Percentiles rank a stretch among this genome's conserved stretches.
These are phyloP conservation scores for Python bivittatus DNA, from an alignment of 2,113 vertebrate species.

Conservation along the genomic window DNA sequence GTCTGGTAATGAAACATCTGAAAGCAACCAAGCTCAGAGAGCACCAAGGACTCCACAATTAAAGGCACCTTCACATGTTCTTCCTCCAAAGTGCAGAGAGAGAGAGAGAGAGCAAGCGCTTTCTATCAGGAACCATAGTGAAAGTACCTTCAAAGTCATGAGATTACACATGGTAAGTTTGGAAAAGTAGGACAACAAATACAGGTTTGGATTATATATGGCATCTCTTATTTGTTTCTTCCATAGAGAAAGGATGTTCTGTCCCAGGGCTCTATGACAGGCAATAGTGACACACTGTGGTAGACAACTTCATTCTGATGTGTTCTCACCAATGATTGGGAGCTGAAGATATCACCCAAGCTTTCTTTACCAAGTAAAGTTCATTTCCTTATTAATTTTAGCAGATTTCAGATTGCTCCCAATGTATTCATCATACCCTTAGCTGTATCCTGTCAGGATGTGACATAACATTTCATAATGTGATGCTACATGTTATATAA, in stretches of 20 bases:
- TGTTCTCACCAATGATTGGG: constrained; percentile 57
- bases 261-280: constrained; percentile 40
- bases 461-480: constrained; percentile 80
- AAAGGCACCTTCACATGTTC: not conserved
- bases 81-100: too few species aligned
- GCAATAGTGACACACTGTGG: constrained; percentile 61
- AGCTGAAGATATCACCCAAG: constrained; percentile 63
- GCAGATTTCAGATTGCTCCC: constrained; percentile 71
- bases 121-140: too few species aligned
- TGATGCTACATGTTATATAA: constrained; percentile 81
- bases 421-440: constrained; percentile 76
- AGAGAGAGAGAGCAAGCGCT: too few species aligned
- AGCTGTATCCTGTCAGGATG: constrained; percentile 79
- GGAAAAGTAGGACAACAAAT: not conserved
- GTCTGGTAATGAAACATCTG: not conserved
- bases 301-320: constrained; percentile 45
- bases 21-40: not conserved
- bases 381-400: constrained; percentile 78
- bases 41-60: not conserved
- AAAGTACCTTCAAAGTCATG: not conserved
- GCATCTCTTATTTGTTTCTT: constrained; percentile 9
- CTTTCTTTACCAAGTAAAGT: constrained; percentile 71
- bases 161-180: not conserved
- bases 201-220: not conserved
- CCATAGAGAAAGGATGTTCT: constrained; percentile 44